Conservation (phyloP, 2,888 invertebrate species). For the Nephrotoma guestfalica region DNA sequence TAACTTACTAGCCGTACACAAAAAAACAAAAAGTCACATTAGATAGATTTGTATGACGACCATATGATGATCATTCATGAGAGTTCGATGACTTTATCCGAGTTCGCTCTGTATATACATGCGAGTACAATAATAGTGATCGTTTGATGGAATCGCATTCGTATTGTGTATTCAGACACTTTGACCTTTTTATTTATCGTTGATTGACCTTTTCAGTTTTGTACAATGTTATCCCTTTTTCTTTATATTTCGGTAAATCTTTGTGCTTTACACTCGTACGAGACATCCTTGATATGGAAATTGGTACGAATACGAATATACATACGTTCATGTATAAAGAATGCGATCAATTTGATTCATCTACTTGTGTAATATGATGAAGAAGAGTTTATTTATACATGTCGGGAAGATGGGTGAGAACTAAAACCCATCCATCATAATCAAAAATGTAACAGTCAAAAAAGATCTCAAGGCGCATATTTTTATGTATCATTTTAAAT, state of each 20-base stretch:
- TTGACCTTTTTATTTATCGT: neutral
- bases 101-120: no score
- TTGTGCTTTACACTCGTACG: no score
- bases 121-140: neutral
- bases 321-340: no score
- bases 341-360: neutral
- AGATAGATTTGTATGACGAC: neutral
- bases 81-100: neutral
- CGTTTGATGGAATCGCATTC: neutral
- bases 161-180: neutral
- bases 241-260: neutral
- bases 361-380: neutral
- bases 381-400: neutral
- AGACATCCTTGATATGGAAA: neutral
- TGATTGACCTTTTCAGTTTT: neutral
- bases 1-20: neutral
- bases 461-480: neutral
- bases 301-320: neutral
- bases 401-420: neutral
- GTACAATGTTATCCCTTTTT: neutral
- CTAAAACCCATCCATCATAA: neutral
- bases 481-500: neutral
- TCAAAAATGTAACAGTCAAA: neutral
- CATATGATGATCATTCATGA: neutral
- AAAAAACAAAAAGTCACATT: neutral